phyloP scores from a whole-genome alignment of 1,140 invertebrate species.

The Brachionus angularis region DNA sequence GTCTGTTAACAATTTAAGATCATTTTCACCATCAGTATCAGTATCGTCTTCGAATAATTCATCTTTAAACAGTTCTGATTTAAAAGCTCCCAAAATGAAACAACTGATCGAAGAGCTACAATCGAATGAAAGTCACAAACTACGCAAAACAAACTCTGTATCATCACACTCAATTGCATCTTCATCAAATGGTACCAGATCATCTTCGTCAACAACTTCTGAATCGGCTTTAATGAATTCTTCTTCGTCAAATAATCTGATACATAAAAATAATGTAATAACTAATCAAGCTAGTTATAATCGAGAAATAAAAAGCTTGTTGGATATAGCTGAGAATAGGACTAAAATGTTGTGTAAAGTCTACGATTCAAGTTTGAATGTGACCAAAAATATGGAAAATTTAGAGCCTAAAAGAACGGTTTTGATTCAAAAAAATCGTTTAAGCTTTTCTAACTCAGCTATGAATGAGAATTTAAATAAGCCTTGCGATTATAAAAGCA shows the following conservation, averaged over 20 bases:
- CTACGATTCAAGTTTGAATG: neutral
- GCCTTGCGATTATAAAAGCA: neutral
- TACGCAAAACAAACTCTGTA: neutral
- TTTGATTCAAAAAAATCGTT: neutral
- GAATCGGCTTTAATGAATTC: neutral
- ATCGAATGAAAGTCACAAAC: neutral
- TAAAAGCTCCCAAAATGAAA: too few relatives aligned
- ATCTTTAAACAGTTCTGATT: neutral
- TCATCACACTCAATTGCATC: neutral
- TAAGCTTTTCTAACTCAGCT: neutral
- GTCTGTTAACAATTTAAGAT: neutral
- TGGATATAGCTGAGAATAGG: constrained; percentile 1
- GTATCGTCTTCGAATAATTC: neutral
- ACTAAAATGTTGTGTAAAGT: constrained; percentile 3
- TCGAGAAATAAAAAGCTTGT: neutral
- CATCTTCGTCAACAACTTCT: neutral
- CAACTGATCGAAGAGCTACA: neutral
- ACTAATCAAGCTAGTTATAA: neutral
- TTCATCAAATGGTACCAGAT: neutral
- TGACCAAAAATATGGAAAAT: neutral
- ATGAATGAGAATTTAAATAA: neutral
- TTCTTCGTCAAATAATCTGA: too few relatives aligned
- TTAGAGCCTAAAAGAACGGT: neutral
- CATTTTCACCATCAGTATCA: neutral
- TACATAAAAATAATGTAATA: neutral